These are phyloP conservation scores for Pseudococcus viburni DNA, from an alignment of 2,888 invertebrate genomes.

Conservation along the genomic window DNA sequence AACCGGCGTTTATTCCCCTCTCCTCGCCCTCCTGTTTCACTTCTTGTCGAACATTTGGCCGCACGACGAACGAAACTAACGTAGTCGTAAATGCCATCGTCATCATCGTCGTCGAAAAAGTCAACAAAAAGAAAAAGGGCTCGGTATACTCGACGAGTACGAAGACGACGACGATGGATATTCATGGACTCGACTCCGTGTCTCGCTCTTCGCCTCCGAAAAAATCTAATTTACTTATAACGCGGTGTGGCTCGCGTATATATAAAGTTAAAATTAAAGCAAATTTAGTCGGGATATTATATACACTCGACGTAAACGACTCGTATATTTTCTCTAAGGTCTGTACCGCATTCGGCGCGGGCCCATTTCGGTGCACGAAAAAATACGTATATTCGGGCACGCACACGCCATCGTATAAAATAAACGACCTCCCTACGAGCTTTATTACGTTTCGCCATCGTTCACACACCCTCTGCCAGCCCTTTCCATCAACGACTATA, in stretches of 20 bases:
- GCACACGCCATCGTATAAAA: slow-evolving; percentile 41
- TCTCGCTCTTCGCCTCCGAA: background rate
- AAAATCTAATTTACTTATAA: slow-evolving; percentile 37
- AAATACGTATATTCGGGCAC: slow-evolving; percentile 1
- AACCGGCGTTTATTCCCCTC: slow-evolving; percentile 34
- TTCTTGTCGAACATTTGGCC: background rate
- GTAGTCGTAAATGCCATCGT: slow-evolving; percentile 22
- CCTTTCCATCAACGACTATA: background rate
- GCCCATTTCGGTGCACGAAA: background rate
- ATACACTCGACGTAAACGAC: slow-evolving; percentile 22
- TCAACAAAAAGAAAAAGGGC: slow-evolving; percentile 18
- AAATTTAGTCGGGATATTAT: slow-evolving; percentile 19
- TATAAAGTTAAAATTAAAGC: slow-evolving; percentile 31
- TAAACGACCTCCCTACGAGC: slow-evolving; percentile 41
- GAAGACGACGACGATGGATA: background rate
- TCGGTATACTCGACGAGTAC: background rate
- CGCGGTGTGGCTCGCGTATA: slow-evolving; percentile 17
- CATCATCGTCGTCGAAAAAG: slow-evolving; percentile 13
- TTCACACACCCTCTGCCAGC: background rate
- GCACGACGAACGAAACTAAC: background rate
- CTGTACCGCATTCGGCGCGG: background rate
- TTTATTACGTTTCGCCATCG: slow-evolving; percentile 1
- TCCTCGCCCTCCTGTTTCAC: background rate
- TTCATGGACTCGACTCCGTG: background rate
- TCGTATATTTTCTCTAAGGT: slow-evolving; percentile 36